Base-by-base conservation (phyloP, 1,140 invertebrate genomes). In the Alviniconcha marisindica region DNA sequence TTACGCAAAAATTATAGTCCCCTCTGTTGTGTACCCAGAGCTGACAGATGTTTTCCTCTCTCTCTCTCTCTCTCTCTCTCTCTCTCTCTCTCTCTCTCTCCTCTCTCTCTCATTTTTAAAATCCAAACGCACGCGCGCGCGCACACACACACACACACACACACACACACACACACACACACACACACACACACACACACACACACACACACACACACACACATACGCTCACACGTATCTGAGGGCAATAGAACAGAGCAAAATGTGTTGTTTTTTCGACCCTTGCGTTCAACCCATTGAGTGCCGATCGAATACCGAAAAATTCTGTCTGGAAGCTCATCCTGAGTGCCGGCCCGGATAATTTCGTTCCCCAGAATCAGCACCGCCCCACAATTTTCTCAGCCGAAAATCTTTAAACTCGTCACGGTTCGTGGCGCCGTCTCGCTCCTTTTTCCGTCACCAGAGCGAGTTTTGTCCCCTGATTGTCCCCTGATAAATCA, bases 401-500 rank as follows among this genome's bases (percentile, higher is more conserved):
- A 31, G 15, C 21, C 21, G 18, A 18, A 31, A 36, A 18, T 36
- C 36, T 71, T 28, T 42, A 18, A 31, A 18, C 38, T 24, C 69
- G 69, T 71, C 69, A 71, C 69, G 40, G 69, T 36, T 40, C 69
- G 69, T 24, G 33, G 33, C 56, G 15, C 69, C 69, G 0, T 21
- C 36, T 38, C 15, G 7, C 36, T 18, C 69, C 36, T 18, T 36
- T 21, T 28, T 71, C 69, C 69, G 40, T 71, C 33, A 71, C 18
- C 69, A 71, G 69, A 5, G 33, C 10, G 69, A 71, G 69, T 71
- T 71, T n/a, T 71, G 69, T 71, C 69, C 69, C 69, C 21, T 71
- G 69, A 71, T 71, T 71, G 69, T 71, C 40, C 69, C 36, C 38
- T 71, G 69, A 71, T 71, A 71, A 71, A 71, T 71, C 36, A 33